Evolutionary conservation across 2,113 vertebrate species (phyloP).

Genomic region (Lepus europaeus): DNA sequence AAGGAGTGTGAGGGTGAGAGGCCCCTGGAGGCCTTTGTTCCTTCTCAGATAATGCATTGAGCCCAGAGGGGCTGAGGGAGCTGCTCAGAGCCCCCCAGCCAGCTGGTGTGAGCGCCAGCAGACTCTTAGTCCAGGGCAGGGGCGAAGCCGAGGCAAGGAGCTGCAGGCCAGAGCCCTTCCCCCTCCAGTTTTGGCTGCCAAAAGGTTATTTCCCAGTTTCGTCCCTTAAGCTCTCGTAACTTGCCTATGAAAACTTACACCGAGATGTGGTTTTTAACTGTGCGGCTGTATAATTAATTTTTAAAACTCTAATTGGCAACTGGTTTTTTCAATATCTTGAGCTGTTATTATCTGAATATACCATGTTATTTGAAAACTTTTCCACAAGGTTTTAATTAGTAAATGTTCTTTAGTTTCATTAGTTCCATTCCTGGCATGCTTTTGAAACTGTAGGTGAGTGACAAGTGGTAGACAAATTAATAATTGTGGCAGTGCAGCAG

Average conservation of each 20-base stretch:
- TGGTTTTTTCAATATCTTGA: constrained; percentile 1
- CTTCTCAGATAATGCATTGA: background rate
- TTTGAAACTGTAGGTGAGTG: constrained; percentile 14
- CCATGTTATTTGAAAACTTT: constrained; percentile 45
- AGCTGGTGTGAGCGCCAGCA: fast-evolving
- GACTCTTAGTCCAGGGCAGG: background rate
- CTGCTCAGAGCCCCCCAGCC: background rate
- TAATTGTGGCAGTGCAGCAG: background rate
- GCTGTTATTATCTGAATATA: constrained; percentile 3
- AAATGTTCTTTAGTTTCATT: constrained; percentile 30
- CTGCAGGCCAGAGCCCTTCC: background rate
- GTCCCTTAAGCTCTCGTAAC: background rate
- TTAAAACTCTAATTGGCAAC: constrained; percentile 49
- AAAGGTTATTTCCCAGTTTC: background rate
- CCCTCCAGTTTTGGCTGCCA: background rate
- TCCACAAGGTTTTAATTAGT: constrained; percentile 62
- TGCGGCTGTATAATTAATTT: background rate
- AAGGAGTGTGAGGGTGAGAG: background rate
- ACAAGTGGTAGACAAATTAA: constrained; percentile 25
- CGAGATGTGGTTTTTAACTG: constrained; percentile 21
- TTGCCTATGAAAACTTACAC: constrained; percentile 53
- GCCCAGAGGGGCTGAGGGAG: background rate
- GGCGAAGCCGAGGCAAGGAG: fast-evolving
- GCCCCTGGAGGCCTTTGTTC: background rate
- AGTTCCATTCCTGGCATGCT: constrained; percentile 42